Base-by-base conservation (phyloP, 2,888 invertebrate genomes). In the Acleris cristana region DNA sequence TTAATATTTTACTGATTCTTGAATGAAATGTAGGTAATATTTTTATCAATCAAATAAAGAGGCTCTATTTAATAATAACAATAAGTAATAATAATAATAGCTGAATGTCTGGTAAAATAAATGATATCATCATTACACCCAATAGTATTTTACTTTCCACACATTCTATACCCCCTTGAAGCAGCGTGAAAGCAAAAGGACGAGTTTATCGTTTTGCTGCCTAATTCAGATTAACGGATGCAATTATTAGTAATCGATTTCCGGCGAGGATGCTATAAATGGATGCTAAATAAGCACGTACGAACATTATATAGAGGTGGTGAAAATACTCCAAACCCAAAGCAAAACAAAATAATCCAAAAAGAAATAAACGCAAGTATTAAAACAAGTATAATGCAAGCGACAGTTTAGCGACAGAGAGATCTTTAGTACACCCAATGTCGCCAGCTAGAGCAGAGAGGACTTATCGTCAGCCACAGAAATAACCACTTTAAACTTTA, bases 371-470 rank as follows among this genome's bases (percentile, higher is more conserved):
- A 45, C 8, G 2, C 0, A 49, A 48, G 21, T n/a, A 34, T 1
- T 18, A 19, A 45, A n/a, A n/a, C n/a, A 55, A 18, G 8, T 48
- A 18, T 1, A n/a, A n/a, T 53, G 44, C 30, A 40, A 67, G 21
- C 67, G 67, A 67, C 49, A 67, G 62, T 63, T 67, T 67, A 63
- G 63, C 67, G 67, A 67, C 63, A 67, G 63, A 19, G 2, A 58
- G 19, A 58, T 58, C 62, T 67, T 63, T 57, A 63, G 63, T 67
- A 67, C 45, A 30, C 63, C 34, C 67, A 57, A 45, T 18, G 54
- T 40, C 53, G 53, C 53, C 48, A 44, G 49, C 19, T 19, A 58
- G 7, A 21, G 18, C 18, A 12, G n/a, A 62, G 63, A 67, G n/a
- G 63, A n/a, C 57, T 63, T 53, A 57, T 4, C 18, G n/a, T 10